phyloP scores from a whole-genome alignment of 2,888 invertebrate species.

The Exocentrus adspersus region DNA sequence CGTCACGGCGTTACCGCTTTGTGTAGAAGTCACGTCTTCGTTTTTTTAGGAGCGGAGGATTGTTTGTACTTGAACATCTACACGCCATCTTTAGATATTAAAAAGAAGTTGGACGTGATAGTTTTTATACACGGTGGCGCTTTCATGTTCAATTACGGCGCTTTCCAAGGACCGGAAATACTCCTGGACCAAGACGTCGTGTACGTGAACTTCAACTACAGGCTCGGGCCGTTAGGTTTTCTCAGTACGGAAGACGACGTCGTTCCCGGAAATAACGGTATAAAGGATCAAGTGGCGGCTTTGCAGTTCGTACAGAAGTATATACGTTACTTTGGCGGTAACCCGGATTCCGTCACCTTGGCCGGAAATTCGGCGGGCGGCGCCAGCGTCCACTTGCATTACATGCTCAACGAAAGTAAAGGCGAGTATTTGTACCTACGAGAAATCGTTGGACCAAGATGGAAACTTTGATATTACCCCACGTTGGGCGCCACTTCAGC shows the following conservation, averaged over 20 bases:
- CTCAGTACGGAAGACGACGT: conserved; percentile 77
- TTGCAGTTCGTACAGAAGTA: conserved; percentile 76
- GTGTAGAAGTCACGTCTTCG: too few species aligned
- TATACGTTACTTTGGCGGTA: conserved; percentile 76
- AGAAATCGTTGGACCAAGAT: too few species aligned
- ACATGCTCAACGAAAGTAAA: conserved; percentile 71
- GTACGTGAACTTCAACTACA: conserved; percentile 75
- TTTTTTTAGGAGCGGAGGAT: conserved; percentile 74
- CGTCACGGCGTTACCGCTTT: too few species aligned
- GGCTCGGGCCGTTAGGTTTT: conserved; percentile 80
- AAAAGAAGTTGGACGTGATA: conserved; percentile 69
- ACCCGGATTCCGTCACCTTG: conserved; percentile 75
- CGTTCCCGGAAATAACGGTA: conserved; percentile 77
- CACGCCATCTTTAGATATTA: conserved; percentile 65
- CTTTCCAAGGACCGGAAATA: conserved; percentile 67
- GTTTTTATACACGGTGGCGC: conserved; percentile 76
- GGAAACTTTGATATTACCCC: too few species aligned
- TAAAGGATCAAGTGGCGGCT: conserved; percentile 79
- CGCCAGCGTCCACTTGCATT: conserved; percentile 79
- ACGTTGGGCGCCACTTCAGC: too few species aligned
- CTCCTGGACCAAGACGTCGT: conserved; percentile 74
- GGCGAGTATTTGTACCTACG: conserved; percentile 62
- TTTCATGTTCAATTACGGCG: conserved; percentile 74
- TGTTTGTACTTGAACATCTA: conserved; percentile 74
- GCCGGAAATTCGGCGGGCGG: conserved; percentile 80